These are phyloP conservation scores for Ostrea edulis DNA, from an alignment of 1,140 invertebrate species.

Conservation along the genomic window DNA sequence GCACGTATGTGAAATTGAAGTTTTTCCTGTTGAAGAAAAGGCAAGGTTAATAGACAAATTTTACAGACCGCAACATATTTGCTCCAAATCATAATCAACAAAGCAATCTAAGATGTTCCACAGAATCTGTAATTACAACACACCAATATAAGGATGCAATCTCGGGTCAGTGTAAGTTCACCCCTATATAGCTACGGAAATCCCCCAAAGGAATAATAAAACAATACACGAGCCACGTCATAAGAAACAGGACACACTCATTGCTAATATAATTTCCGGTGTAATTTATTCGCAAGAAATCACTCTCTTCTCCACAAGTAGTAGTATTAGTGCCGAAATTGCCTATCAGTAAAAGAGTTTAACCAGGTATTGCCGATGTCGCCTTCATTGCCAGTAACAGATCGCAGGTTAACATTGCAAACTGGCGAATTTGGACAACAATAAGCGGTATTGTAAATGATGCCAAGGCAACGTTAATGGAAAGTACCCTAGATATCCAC, in stretches of 20 bases:
- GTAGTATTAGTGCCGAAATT: constrained; percentile 1
- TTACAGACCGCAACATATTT: neutral
- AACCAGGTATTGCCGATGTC: too few relatives aligned
- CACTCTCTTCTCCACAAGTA: neutral
- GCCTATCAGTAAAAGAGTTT: neutral
- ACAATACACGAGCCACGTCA: neutral
- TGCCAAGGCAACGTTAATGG: too few relatives aligned
- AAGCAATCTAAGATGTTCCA: neutral
- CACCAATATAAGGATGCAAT: neutral
- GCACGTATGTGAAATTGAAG: too few relatives aligned
- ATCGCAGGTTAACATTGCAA: too few relatives aligned
- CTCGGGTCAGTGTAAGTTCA: neutral
- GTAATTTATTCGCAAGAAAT: constrained; percentile 9
- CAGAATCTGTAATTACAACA: neutral
- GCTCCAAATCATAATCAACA: neutral
- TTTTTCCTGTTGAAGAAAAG: neutral
- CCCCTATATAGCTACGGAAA: neutral
- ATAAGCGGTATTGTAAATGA: too few relatives aligned
- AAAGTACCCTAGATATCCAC: too few relatives aligned
- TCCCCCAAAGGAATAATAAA: constrained; percentile 4
- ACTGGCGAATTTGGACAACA: too few relatives aligned
- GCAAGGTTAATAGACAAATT: neutral
- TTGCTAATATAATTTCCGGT: constrained; percentile 22
- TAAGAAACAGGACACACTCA: neutral
- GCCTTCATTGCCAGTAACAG: too few relatives aligned